These are phyloP conservation scores for Elmis aenea DNA, from an alignment of 2,888 invertebrate species.

Conservation along the genomic window DNA sequence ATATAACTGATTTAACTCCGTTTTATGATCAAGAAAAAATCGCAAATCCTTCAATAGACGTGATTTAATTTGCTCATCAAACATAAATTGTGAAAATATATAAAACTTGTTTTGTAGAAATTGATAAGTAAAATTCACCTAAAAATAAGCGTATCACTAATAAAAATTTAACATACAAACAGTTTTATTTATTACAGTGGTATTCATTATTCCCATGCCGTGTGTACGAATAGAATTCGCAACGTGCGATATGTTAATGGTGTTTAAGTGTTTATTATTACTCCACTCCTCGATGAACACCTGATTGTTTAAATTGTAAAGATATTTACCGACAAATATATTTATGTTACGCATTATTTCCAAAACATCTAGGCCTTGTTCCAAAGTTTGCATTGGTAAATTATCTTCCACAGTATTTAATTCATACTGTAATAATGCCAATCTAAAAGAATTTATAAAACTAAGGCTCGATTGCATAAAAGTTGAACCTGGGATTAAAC, in stretches of 20 bases:
- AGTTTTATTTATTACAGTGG: conserved; percentile 65
- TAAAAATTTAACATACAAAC: conserved; percentile 3
- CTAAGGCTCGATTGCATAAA: too few species aligned
- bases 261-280: conserved; percentile 89
- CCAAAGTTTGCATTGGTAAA: conserved; percentile 92
- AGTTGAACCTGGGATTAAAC: too few species aligned
- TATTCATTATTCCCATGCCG: conserved; percentile 94
- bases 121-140: conserved; percentile 85
- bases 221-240: conserved; percentile 96
- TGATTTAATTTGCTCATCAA: conserved; percentile 96
- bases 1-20: conserved; percentile 63
- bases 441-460: conserved; percentile 34
- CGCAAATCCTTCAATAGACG: conserved; percentile 84
- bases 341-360: conserved; percentile 97
- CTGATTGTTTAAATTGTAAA: conserved; percentile 95
- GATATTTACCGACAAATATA: conserved; percentile 87
- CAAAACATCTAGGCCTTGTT: conserved; percentile 94
- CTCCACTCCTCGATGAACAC: conserved; percentile 90
- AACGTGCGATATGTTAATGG: conserved; percentile 90
- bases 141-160: conserved; percentile 21
- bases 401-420: conserved; percentile 84
- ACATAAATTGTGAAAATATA: conserved; percentile 94
- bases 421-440: conserved; percentile 80
- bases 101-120: conserved; percentile 90
- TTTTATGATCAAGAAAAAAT: conserved; percentile 71